A percentile compares a stretch with the other conserved stretches of the same genome.
Evolutionary conservation across 2,888 invertebrate genomes (phyloP).

Genomic region (Stenichneumon culpator): DNA sequence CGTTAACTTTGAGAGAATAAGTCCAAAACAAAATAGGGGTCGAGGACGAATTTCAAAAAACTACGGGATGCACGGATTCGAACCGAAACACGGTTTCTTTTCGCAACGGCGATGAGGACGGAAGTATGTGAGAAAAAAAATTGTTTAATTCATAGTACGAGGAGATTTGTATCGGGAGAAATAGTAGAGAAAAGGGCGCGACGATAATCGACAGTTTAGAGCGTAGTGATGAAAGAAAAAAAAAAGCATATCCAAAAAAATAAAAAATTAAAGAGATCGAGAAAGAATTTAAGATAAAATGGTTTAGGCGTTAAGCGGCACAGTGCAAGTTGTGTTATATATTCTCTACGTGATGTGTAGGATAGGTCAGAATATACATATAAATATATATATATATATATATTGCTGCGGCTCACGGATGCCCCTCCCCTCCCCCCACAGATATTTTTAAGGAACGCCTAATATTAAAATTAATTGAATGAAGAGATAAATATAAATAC

Average conservation of each 20-base stretch:
- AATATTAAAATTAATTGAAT: constrained; percentile 56
- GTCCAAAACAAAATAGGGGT: not conserved
- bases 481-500: constrained; percentile 6
- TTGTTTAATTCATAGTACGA: not conserved
- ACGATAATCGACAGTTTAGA: constrained; percentile 65
- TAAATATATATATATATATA: not conserved
- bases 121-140: not conserved
- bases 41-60: not conserved
- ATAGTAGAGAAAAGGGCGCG: constrained; percentile 42
- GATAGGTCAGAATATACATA: constrained; percentile 65
- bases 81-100: not conserved
- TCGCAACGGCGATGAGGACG: not conserved
- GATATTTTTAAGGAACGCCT: constrained; percentile 71
- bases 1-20: not conserved
- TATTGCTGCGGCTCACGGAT: constrained; percentile 47
- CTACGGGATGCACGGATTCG: not conserved
- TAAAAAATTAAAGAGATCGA: constrained; percentile 24
- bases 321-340: constrained; percentile 66
- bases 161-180: not conserved
- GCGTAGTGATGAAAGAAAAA: constrained; percentile 4
- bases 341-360: constrained; percentile 69
- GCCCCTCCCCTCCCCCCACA: constrained; percentile 39
- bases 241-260: constrained; percentile 17
- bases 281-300: constrained; percentile 42
- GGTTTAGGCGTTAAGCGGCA: constrained; percentile 51